Base-by-base conservation (phyloP, 2,113 vertebrate genomes). In the Sciurus niger region DNA sequence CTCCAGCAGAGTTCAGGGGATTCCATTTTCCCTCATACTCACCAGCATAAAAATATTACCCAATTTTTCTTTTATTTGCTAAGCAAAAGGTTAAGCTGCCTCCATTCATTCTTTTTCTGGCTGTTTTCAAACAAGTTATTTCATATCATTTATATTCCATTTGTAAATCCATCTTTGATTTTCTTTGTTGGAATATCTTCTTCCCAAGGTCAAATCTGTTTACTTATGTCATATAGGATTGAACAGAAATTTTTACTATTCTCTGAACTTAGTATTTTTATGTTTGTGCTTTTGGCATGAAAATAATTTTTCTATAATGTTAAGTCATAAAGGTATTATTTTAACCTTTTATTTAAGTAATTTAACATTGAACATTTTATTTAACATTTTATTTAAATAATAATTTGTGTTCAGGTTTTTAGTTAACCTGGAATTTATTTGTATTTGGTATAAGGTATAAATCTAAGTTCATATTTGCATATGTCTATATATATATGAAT, bases 241-340 rank as follows among this genome's bases (percentile, higher is more conserved):
- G 8, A 73, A 79, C 4, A 63, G 83, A 79, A 83, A 78, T 43
- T 70, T 9, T 30, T 93, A 37, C 7, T 76, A 18, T 51, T 70
- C 28, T 13, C 46, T 25, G 37, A 58, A 22, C 77, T 93, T 12
- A 34, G 24, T 67, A 40, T 48, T 93, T 89, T 84, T 34, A 51
- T 40, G 51, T 79, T 79, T 79, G 16, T 93, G 18, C 4, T 79
- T 78, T 84, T 43, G 34, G 11, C 37, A 84, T 72, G 72, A 37
- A 88, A 46, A 22, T 1, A 17, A 7, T 80, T 83, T 28, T 76
- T 86, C 70, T 16, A 74, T 87, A 84, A 84, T 30, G 4, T 22
- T n/a, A 67, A 92, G 72, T 73, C 16, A n/a, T 37, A 88, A n/a
- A 72, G 53, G 17, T 93, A 84, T 82, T 73, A 34, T 43, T 84